Percentiles rank a stretch among this genome's conserved stretches.
Conservation (phyloP, 2,888 invertebrate species). For the Leucophenga maculata region DNA sequence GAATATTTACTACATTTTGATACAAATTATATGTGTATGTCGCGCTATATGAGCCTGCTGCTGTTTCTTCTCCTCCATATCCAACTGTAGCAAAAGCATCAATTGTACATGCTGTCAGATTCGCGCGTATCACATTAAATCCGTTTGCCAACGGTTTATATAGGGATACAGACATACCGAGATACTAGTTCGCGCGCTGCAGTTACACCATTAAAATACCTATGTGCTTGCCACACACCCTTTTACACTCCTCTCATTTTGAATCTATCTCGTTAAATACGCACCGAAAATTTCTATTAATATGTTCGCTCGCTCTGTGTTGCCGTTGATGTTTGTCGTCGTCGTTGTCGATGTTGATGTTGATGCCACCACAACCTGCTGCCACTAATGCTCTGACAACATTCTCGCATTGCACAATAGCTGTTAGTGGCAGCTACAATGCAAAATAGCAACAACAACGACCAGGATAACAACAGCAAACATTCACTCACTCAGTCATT, state of each 20-base stretch:
- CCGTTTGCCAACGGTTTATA: background rate
- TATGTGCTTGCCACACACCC: background rate
- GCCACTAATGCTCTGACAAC: background rate
- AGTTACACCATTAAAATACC: conserved; percentile 24
- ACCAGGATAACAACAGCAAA: no score
- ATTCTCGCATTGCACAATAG: background rate
- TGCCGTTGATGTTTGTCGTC: background rate
- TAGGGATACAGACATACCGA: background rate
- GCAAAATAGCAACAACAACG: no score
- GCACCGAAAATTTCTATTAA: conserved; percentile 23
- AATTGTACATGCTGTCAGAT: background rate
- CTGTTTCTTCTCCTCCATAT: no score
- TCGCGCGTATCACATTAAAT: conserved; percentile 8
- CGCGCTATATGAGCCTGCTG: conserved; percentile 37
- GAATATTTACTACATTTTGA: conserved; percentile 21
- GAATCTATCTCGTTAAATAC: background rate
- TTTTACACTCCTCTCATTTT: background rate
- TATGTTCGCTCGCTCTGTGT: conserved; percentile 5
- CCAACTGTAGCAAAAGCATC: no score
- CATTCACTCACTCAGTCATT: background rate
- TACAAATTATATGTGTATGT: conserved; percentile 12
- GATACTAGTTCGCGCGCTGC: background rate
- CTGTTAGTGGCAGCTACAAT: background rate
- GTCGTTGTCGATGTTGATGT: background rate
- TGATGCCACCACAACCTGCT: conserved; percentile 7